phyloP scores from a whole-genome alignment of 2,113 vertebrate species.

The Oryzias melastigma region DNA sequence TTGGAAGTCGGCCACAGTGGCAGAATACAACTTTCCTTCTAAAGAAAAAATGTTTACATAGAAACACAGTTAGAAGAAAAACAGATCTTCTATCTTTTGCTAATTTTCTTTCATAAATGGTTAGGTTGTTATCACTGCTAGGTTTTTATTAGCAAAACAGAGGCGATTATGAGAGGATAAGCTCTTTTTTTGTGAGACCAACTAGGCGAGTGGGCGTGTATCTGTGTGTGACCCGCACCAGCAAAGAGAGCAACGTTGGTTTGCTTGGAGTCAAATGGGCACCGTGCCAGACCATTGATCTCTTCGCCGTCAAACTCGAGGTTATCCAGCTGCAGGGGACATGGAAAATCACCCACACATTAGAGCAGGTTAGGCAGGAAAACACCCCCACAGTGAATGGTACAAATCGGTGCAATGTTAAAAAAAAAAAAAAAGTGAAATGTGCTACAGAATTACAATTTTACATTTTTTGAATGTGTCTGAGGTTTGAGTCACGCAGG shows the following conservation, averaged over 20 bases:
- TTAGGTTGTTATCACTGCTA: conserved; percentile 47
- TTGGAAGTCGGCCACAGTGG: conserved; percentile 97
- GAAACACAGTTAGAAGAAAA: conserved; percentile 18
- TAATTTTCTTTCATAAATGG: conserved; percentile 43
- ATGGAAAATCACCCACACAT: conserved; percentile 60
- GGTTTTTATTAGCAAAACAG: conserved; percentile 46
- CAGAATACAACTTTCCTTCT: conserved; percentile 98
- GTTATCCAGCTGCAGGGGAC: conserved; percentile 89
- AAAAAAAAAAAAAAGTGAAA: background rate
- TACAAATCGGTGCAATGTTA: conserved; percentile 16
- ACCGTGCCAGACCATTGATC: conserved; percentile 96
- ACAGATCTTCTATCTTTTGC: conserved; percentile 16
- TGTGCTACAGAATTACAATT: background rate
- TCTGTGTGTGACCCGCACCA: conserved; percentile 80
- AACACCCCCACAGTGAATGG: conserved; percentile 4
- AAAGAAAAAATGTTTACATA: conserved; percentile 29
- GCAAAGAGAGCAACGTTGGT: conserved; percentile 99
- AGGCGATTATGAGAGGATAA: conserved; percentile 62
- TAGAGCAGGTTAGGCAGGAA: conserved; percentile 22
- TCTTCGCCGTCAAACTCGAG: conserved; percentile 98
- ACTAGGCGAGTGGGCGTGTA: conserved; percentile 28
- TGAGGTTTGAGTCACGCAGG: background rate
- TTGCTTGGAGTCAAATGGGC: conserved; percentile 98
- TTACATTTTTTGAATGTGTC: conserved; percentile 1
- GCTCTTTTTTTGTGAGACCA: conserved; percentile 17